Base-by-base conservation (phyloP, 2,797 vertebrate genomes). In the Thalassophryne amazonica region DNA sequence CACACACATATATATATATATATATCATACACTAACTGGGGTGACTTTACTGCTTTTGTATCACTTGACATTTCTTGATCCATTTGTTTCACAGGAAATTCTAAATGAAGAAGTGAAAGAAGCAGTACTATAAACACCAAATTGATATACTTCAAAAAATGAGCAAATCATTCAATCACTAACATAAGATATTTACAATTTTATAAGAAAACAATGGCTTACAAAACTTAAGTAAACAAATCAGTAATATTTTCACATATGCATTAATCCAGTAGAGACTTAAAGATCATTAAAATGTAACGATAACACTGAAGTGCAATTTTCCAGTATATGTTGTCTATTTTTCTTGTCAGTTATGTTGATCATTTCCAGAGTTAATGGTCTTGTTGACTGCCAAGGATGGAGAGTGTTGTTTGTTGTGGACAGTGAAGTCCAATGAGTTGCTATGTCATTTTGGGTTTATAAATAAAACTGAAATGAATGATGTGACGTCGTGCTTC, bases 141-240 rank as follows among this genome's bases (percentile, higher is more conserved):
- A 70, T 43, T 30, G 15, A 12, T 81, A 68, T 83, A 75, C 74
- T 86, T 67, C n/a, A n/a, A 51, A 29, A 73, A 51, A 73, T 62
- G 3, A 71, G 38, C 41, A 41, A 32, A 56, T 59, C 49, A 48
- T 64, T 45, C 69, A 73, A 53, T 39, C 70, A 52, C 69, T 40
- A 73, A 68, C 57, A 61, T 7, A 48, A 66, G 50, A 49, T 89
- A 91, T 91, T 83, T 91, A 90, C 87, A 90, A 78, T 78, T 87
- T 70, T 76, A 83, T 70, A 84, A 45, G 49, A 68, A 67, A 56
- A 39, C 15, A 24, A 4, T 48, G 53, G 69, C 45, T 61, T 79
- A 59, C 27, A 80, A 77, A 79, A 76, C 21, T 4, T 9, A 57
- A 38, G 65, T 73, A 57, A 78, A 78, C 70, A 63, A 39, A 29